Conservation (phyloP, 2,888 invertebrate species). For the Ichneumoninae sp. region DNA sequence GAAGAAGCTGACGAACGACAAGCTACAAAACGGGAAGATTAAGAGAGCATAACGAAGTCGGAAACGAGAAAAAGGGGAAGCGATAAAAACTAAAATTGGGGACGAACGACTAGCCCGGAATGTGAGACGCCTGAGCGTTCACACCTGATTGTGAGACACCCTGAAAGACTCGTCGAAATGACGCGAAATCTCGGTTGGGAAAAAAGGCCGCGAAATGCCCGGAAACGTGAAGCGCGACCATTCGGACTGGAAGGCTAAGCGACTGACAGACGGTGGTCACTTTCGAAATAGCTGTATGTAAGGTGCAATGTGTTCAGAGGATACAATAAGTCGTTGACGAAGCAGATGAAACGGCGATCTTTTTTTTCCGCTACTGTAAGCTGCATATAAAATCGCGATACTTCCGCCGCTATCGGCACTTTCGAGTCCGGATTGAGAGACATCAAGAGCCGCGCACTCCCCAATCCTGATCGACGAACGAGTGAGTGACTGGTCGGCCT, state of each 20-base stretch:
- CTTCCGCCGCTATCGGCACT: neutral
- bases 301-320: too few species aligned
- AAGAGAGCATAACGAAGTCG: constrained; percentile 52
- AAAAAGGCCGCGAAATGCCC: neutral
- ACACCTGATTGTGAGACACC: too few species aligned
- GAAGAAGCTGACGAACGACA: constrained; percentile 59
- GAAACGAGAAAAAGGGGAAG: constrained; percentile 5
- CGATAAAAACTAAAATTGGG: constrained; percentile 16
- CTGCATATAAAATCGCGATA: neutral
- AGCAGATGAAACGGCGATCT: too few species aligned
- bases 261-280: neutral
- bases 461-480: neutral
- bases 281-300: neutral
- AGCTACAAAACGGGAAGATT: constrained; percentile 68
- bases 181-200: constrained; percentile 19
- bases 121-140: constrained; percentile 5
- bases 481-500: constrained; percentile 28
- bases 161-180: constrained; percentile 20
- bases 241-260: neutral
- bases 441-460: neutral
- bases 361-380: neutral
- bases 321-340: too few species aligned
- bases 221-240: constrained; percentile 1
- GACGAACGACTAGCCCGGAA: constrained; percentile 2
- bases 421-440: neutral